phyloP scores from a whole-genome alignment of 2,888 invertebrate species.

The Chalcosyrphus nemorum region DNA sequence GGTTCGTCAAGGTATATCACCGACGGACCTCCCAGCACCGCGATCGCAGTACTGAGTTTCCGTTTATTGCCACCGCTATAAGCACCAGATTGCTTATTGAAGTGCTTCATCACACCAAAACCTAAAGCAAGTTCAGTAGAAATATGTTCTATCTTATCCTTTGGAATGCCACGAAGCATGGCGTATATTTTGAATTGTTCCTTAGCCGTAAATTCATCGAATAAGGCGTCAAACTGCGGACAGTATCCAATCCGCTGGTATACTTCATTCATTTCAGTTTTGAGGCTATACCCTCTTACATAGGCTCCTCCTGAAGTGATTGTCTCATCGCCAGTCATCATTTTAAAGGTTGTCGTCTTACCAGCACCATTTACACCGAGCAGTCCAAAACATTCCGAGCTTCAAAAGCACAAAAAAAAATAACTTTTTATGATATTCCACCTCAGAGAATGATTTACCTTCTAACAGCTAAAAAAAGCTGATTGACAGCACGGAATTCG shows the following conservation, averaged over 20 bases:
- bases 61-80: slow-evolving; percentile 90
- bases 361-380: slow-evolving; percentile 94
- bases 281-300: slow-evolving; percentile 84
- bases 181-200: slow-evolving; percentile 87
- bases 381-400: slow-evolving; percentile 85
- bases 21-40: slow-evolving; percentile 87
- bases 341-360: slow-evolving; percentile 94
- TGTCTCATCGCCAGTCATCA: slow-evolving; percentile 92
- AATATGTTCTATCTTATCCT: slow-evolving; percentile 78
- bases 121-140: slow-evolving; percentile 81
- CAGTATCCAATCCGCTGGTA: slow-evolving; percentile 87
- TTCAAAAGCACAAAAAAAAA: background rate
- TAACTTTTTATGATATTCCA: too few species aligned
- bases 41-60: slow-evolving; percentile 88
- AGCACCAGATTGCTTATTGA: slow-evolving; percentile 84
- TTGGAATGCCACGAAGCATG: slow-evolving; percentile 85
- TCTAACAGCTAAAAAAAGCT: slow-evolving; percentile 84
- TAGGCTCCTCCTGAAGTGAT: slow-evolving; percentile 88
- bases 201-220: slow-evolving; percentile 88
- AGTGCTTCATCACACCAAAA: slow-evolving; percentile 85
- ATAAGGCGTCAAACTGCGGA: slow-evolving; percentile 89
- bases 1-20: slow-evolving; percentile 88
- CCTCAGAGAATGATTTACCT: slow-evolving; percentile 79
- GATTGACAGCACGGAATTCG: slow-evolving; percentile 89
- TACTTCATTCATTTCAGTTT: slow-evolving; percentile 84